Percentiles rank a stretch among this genome's conserved stretches.
These are phyloP conservation scores for Epinotia brunnichana DNA, from an alignment of 2,888 invertebrate species.

Conservation along the genomic window DNA sequence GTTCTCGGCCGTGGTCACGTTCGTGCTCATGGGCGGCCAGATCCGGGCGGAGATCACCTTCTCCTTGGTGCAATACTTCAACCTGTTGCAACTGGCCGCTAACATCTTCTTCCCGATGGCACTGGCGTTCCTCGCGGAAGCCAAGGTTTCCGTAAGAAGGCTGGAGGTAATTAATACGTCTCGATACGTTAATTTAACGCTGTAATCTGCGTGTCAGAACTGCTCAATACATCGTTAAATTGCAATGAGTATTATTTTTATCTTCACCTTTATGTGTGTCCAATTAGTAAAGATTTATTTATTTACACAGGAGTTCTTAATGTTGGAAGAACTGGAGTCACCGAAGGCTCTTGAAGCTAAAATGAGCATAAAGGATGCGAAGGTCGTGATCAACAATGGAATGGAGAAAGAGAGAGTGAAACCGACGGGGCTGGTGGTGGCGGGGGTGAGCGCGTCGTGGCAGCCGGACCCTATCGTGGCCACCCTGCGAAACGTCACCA, in stretches of 20 bases:
- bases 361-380: constrained; percentile 50
- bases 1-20: constrained; percentile 90
- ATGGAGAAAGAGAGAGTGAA: constrained; percentile 56
- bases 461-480: constrained; percentile 77
- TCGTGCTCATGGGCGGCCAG: constrained; percentile 86
- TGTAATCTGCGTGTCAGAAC: too few species aligned
- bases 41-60: constrained; percentile 87
- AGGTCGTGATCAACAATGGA: constrained; percentile 58
- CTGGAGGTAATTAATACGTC: constrained; percentile 78
- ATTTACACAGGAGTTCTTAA: constrained; percentile 71
- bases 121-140: constrained; percentile 85
- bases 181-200: background rate
- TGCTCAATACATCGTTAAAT: too few species aligned
- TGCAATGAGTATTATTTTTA: background rate
- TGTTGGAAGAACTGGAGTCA: constrained; percentile 70
- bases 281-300: constrained; percentile 5
- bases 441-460: constrained; percentile 77
- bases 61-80: constrained; percentile 90
- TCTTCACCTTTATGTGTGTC: background rate
- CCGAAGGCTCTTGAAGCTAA: constrained; percentile 56
- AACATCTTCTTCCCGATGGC: constrained; percentile 86
- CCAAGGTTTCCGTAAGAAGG: constrained; percentile 85
- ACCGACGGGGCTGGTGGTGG: constrained; percentile 64
- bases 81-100: constrained; percentile 87
- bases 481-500: constrained; percentile 79